Evolutionary conservation across 2,113 vertebrate species (phyloP).

Genomic region (Malurus elegans): DNA sequence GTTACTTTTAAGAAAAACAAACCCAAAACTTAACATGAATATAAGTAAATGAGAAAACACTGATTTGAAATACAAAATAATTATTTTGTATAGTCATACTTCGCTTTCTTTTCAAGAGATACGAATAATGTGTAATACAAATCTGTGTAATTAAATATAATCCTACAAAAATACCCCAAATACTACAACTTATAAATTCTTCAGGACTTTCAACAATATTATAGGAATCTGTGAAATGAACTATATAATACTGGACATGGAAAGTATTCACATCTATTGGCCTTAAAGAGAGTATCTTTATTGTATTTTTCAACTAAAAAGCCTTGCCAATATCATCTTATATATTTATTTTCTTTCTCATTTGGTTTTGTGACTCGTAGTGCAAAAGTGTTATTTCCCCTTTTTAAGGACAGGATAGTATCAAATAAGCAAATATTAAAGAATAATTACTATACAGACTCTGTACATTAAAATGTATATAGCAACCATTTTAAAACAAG

Average conservation of each 20-base stretch:
- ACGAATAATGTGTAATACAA: neutral
- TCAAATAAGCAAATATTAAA: neutral
- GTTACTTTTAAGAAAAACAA: neutral
- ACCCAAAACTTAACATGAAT: neutral
- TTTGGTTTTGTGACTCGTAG: neutral
- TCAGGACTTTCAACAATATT: neutral
- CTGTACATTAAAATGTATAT: neutral
- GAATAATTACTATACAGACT: neutral
- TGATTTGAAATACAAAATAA: neutral
- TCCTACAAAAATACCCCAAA: accelerated
- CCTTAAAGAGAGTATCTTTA: neutral
- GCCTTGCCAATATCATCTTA: neutral
- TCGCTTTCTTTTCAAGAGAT: neutral
- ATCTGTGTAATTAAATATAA: neutral
- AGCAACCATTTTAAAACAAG: neutral
- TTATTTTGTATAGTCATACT: neutral
- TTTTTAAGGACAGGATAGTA: neutral
- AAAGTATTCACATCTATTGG: neutral
- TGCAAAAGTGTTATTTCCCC: neutral
- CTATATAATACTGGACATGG: neutral
- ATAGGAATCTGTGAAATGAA: neutral
- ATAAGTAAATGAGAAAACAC: neutral
- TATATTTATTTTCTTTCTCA: neutral
- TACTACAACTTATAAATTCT: neutral
- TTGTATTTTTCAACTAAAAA: neutral